Conservation (phyloP, 1,140 invertebrate genomes). For the Eubasilissa regina region DNA sequence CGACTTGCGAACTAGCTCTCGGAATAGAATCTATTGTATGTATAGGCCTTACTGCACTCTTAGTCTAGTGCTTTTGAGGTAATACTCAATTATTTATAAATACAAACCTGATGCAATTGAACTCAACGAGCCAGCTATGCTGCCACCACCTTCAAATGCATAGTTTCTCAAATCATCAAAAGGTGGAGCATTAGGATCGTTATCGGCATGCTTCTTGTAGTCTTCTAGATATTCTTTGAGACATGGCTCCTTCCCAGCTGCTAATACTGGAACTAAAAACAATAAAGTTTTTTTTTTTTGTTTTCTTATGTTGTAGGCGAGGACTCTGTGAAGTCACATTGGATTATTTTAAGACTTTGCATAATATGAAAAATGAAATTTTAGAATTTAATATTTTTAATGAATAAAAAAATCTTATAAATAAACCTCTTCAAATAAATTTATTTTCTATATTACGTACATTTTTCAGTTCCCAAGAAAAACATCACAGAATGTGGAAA, state of each 20-base stretch:
- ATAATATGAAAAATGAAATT: too few species aligned
- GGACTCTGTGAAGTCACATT: neutral
- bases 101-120: constrained; percentile 65
- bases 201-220: constrained; percentile 75
- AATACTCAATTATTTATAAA: too few species aligned
- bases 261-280: constrained; percentile 74
- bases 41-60: too few species aligned
- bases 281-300: neutral
- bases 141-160: constrained; percentile 79
- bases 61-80: too few species aligned
- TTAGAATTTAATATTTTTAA: too few species aligned
- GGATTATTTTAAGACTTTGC: neutral
- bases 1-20: too few species aligned
- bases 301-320: neutral
- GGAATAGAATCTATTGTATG: too few species aligned
- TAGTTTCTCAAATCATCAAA: constrained; percentile 80
- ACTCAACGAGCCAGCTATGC: constrained; percentile 77
- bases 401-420: too few species aligned
- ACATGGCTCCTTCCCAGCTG: constrained; percentile 72
- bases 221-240: constrained; percentile 77
- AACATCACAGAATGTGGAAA: too few species aligned
- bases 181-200: constrained; percentile 76
- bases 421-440: too few species aligned
- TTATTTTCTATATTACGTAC: too few species aligned
- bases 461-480: too few species aligned